Conservation (phyloP, 2,113 vertebrate species). For the Alosa alosa region DNA sequence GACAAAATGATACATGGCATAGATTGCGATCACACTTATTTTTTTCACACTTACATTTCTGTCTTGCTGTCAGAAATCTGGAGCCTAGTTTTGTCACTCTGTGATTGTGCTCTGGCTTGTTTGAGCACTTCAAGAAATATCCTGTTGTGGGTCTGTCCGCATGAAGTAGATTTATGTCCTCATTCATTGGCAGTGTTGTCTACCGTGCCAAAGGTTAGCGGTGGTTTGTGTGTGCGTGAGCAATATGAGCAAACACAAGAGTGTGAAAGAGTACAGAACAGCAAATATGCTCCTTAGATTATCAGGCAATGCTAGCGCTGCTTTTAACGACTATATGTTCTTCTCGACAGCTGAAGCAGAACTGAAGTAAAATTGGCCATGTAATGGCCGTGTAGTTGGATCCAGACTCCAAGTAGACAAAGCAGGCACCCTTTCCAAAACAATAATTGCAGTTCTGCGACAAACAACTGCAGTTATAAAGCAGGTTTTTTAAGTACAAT, state of each 20-base stretch:
- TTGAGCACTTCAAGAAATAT: not conserved
- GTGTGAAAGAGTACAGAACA: not conserved
- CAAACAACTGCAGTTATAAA: too few species aligned
- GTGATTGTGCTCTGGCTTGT: not conserved
- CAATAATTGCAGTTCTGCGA: too few species aligned
- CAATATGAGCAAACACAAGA: not conserved
- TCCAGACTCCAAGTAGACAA: not conserved
- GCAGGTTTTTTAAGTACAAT: too few species aligned
- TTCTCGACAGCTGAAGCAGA: not conserved
- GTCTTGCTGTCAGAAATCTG: not conserved
- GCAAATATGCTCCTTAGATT: not conserved
- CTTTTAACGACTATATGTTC: not conserved
- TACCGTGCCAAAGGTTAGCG: not conserved
- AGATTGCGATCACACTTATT: not conserved
- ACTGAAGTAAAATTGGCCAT: slow-evolving; percentile 3
- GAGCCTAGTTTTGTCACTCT: not conserved
- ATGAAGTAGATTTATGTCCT: not conserved
- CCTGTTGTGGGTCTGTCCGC: not conserved
- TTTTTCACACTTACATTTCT: not conserved
- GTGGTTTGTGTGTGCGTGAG: not conserved
- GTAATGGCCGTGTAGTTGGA: not conserved
- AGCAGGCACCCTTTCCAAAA: not conserved
- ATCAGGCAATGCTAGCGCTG: not conserved
- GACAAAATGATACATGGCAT: not conserved
- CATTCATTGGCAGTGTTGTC: not conserved